phyloP scores from a whole-genome alignment of 1,140 invertebrate genomes.

The Panagrolaimus sp. region DNA sequence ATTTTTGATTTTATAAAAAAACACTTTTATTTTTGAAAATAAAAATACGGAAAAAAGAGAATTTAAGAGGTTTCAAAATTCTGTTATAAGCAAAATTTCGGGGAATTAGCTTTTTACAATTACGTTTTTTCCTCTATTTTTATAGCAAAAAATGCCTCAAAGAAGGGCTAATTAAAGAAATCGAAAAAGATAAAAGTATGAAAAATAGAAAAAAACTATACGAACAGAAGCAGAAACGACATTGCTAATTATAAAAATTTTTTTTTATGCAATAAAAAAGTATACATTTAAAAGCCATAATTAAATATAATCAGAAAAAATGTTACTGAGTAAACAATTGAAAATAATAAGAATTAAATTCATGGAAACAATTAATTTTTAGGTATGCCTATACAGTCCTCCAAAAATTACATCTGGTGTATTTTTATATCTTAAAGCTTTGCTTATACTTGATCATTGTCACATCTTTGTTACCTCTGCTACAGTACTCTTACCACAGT shows the following conservation, averaged over 20 bases:
- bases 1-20: too few species aligned
- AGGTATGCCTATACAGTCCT: constrained; percentile 55
- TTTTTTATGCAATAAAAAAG: too few species aligned
- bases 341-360: too few species aligned
- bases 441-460: constrained; percentile 51
- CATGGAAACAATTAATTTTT: constrained; percentile 14
- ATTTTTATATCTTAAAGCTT: constrained; percentile 56
- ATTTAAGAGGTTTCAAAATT: too few species aligned
- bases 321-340: not conserved
- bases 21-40: too few species aligned
- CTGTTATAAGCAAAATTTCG: not conserved
- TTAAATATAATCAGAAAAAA: not conserved
- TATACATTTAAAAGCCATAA: too few species aligned
- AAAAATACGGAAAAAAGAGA: too few species aligned
- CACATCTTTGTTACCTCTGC: constrained; percentile 48
- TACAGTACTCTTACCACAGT: constrained; percentile 46
- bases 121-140: not conserved
- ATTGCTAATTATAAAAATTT: too few species aligned
- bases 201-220: too few species aligned
- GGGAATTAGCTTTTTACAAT: too few species aligned
- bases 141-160: not conserved
- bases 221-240: not conserved
- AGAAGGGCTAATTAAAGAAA: not conserved
- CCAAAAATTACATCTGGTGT: constrained; percentile 58
- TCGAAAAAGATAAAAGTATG: not conserved